These are phyloP conservation scores for Zaprionus gabonicus DNA, from an alignment of 1,140 invertebrate genomes.

Conservation along the genomic window DNA sequence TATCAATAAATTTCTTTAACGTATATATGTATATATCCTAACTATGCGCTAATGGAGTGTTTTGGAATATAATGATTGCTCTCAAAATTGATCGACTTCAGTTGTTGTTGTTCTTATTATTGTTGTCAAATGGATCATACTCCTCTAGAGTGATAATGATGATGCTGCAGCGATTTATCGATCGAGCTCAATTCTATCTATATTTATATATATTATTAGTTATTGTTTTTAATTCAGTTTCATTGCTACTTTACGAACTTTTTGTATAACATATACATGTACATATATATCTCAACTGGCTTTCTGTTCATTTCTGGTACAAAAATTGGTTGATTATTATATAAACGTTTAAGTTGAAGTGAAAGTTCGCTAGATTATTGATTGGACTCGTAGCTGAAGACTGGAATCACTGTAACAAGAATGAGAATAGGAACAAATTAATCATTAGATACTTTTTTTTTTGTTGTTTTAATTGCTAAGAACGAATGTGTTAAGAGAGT, in stretches of 20 bases:
- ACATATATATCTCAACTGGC: slow-evolving; percentile 29
- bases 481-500: background rate
- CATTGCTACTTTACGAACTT: slow-evolving; percentile 33
- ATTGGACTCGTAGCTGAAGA: slow-evolving; percentile 69
- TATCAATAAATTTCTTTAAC: slow-evolving; percentile 60
- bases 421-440: slow-evolving; percentile 21
- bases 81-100: slow-evolving; percentile 43
- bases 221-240: slow-evolving; percentile 20
- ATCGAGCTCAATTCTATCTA: slow-evolving; percentile 10
- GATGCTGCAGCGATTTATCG: background rate
- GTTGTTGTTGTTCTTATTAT: slow-evolving; percentile 33
- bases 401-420: slow-evolving; percentile 66
- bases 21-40: slow-evolving; percentile 64
- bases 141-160: background rate
- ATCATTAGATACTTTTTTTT: slow-evolving; percentile 32
- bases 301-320: slow-evolving; percentile 53
- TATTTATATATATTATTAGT: slow-evolving; percentile 25
- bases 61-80: slow-evolving; percentile 70
- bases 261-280: slow-evolving; percentile 17
- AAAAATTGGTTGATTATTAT: slow-evolving; percentile 63
- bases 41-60: slow-evolving; percentile 81
- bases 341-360: slow-evolving; percentile 39
- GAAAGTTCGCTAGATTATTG: slow-evolving; percentile 60
- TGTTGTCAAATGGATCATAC: slow-evolving; percentile 13
- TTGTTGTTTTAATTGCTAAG: slow-evolving; percentile 3